Evolutionary conservation across 2,797 vertebrate species (phyloP).

Genomic region (Vireo griseus): DNA sequence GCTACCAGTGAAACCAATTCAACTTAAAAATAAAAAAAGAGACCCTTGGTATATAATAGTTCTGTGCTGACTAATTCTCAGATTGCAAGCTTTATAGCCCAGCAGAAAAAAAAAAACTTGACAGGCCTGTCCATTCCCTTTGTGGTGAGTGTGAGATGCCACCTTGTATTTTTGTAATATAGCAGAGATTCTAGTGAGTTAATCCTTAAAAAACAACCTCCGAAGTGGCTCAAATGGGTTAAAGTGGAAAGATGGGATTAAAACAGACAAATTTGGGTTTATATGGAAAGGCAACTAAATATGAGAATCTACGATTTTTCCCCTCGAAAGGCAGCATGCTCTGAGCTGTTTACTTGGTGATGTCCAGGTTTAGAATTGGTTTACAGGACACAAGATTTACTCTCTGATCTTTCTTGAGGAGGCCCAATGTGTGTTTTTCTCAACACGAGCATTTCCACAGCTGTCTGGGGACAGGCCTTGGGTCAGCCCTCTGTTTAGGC

Average conservation of each 20-base stretch:
- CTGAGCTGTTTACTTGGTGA: neutral
- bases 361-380: neutral
- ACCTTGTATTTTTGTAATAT: neutral
- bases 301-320: accelerated
- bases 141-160: neutral
- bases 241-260: neutral
- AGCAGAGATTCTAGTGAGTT: neutral
- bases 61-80: neutral
- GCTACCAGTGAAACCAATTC: neutral
- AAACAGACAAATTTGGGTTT: neutral
- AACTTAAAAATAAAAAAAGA: neutral
- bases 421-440: neutral
- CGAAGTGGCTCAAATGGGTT: neutral
- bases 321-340: neutral
- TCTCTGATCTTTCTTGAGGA: neutral
- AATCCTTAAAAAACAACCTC: neutral
- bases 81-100: neutral
- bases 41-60: neutral
- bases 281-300: neutral
- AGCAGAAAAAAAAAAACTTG: neutral
- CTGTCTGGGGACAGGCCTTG: neutral
- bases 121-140: neutral
- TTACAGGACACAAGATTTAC: neutral
- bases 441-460: neutral
- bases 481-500: neutral